These are phyloP conservation scores for Diachrysia chrysitis DNA, from an alignment of 2,888 invertebrate genomes.

Conservation along the genomic window DNA sequence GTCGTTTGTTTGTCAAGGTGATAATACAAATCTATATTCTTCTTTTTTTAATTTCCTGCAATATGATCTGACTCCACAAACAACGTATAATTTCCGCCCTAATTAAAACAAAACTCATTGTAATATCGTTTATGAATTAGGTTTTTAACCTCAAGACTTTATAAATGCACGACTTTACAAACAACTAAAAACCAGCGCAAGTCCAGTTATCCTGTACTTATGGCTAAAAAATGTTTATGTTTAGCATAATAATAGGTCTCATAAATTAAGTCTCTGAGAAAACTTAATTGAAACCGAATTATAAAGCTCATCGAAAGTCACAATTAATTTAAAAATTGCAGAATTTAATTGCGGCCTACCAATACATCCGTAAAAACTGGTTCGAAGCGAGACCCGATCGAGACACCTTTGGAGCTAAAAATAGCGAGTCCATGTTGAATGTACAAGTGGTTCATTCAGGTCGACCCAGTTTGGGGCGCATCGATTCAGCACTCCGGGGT, in stretches of 20 bases:
- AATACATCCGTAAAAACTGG: slow-evolving; percentile 74
- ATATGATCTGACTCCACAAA: too few relatives aligned
- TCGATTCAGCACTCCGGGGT: slow-evolving; percentile 84
- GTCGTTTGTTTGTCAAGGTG: background rate
- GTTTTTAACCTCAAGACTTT: background rate
- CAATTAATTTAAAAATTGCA: slow-evolving; percentile 60
- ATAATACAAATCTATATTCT: background rate
- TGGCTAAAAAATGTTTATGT: slow-evolving; percentile 18
- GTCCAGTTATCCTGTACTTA: slow-evolving; percentile 9
- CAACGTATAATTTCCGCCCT: background rate
- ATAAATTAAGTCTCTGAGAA: slow-evolving; percentile 38
- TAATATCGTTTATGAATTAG: background rate
- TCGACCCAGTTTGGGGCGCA: slow-evolving; percentile 82
- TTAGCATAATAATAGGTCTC: slow-evolving; percentile 32
- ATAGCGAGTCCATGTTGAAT: slow-evolving; percentile 78
- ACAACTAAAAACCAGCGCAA: background rate
- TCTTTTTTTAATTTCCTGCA: background rate
- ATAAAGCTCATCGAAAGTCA: slow-evolving; percentile 59
- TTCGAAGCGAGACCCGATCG: slow-evolving; percentile 67
- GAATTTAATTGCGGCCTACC: slow-evolving; percentile 69
- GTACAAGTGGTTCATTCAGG: slow-evolving; percentile 83
- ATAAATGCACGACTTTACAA: slow-evolving; percentile 8
- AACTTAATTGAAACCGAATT: slow-evolving; percentile 52
- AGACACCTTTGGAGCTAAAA: slow-evolving; percentile 76
- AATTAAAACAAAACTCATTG: background rate